Evolutionary conservation across 2,888 invertebrate species (phyloP), one percentile per base, ranked within the genome.

Genomic region (Thalpophila matura): DNA sequence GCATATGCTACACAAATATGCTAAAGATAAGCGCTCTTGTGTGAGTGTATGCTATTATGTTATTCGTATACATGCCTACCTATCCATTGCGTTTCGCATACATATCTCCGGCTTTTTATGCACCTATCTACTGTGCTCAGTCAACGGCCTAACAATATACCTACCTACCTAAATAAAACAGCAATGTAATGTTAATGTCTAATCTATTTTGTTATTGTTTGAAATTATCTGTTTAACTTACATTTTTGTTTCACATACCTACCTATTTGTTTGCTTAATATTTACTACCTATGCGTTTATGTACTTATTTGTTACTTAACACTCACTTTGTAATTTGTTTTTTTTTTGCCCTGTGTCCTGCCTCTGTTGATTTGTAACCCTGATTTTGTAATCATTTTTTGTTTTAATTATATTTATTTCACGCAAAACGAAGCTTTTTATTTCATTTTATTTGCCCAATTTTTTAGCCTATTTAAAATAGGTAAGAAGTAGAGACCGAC

Each of bases 81-180:
- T 64, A 67, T 66, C 40, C 74, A 79, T 74, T 60, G 57, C 64
- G 59, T 60, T 58, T 67, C 60, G 43, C 55, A 61, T 63, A 63
- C 51, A 63, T 66, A 77, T 63, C 62, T 66, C 46, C 45, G 45
- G 77, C 77, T 75, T 77, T 65, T 43, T 68, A 74, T 60, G 63
- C 69, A 77, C 63, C 57, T 77, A 72, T 66, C 49, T 76, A 67
- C 67, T 60, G 56, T 62, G 50, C 66, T 64, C 76, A 80, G 82
- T 82, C 83, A 83, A 74, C 69, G 77, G 74, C 82, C 79, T 79
- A 74, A 68, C 76, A 69, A 64, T 57, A 64, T 67, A 64, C 82
- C 79, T 79, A 74, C 66, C 76, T 67, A 64, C 55, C 62, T 67
- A 64, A 67, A 63, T 71, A 75, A 68, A 78, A 55, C 60, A 42